A percentile compares a stretch with the other conserved stretches of the same genome.
Conservation (phyloP, 2,113 vertebrate genomes). For the Eonycteris spelaea region DNA sequence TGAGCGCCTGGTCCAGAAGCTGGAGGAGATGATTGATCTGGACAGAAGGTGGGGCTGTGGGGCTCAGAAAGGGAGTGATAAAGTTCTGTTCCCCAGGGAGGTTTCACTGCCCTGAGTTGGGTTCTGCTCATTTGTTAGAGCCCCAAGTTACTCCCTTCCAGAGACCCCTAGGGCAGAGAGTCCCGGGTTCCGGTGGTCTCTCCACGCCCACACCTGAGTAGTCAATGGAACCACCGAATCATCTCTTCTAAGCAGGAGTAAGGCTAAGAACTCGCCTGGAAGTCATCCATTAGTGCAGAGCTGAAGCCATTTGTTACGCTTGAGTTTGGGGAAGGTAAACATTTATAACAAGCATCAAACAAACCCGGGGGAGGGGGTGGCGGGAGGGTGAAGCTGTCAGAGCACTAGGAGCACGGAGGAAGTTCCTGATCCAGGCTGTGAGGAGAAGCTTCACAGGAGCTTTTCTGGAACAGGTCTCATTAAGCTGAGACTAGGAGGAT, state of each 20-base stretch:
- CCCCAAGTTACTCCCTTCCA: neutral
- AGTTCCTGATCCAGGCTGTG: neutral
- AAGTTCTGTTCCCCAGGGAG: neutral
- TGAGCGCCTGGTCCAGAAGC: accelerated
- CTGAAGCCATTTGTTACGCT: neutral
- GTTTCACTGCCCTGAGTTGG: neutral
- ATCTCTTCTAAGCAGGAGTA: neutral
- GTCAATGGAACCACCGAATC: neutral
- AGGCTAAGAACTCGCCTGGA: neutral
- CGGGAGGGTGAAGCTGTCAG: accelerated
- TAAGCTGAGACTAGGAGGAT: neutral
- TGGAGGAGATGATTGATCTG: neutral
- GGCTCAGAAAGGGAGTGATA: neutral
- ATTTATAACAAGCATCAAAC: neutral
- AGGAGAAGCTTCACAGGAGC: neutral
- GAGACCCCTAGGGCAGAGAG: neutral
- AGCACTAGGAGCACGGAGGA: neutral
- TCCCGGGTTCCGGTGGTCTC: neutral
- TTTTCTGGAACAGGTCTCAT: neutral
- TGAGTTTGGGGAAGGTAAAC: neutral
- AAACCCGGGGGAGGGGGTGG: neutral
- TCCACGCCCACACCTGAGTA: neutral
- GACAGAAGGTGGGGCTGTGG: accelerated
- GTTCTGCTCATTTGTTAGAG: neutral
- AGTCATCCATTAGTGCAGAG: neutral